phyloP scores from a whole-genome alignment of 2,113 vertebrate genomes.

The Psephotus haematonotus region DNA sequence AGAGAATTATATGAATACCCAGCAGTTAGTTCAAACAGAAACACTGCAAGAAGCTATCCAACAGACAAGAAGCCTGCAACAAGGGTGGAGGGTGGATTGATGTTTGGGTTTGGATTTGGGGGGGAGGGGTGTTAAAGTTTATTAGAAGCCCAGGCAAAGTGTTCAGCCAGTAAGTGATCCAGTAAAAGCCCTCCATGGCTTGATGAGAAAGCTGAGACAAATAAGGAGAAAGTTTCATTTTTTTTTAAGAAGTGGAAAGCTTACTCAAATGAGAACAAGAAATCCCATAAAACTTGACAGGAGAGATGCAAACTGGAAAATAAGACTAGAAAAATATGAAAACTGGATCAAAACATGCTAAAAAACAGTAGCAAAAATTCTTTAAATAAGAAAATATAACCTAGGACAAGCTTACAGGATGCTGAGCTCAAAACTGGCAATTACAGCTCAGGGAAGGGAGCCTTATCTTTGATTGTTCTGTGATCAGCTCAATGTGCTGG shows the following conservation, averaged over 20 bases:
- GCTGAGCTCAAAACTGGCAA: neutral
- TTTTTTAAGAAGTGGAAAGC: neutral
- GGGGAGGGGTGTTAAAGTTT: rapidly evolving
- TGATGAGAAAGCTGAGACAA: neutral
- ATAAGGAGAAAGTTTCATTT: neutral
- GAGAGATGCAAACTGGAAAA: neutral
- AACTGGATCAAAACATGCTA: neutral
- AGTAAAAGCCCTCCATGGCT: neutral
- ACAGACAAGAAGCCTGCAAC: neutral
- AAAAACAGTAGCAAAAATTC: neutral
- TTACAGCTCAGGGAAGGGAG: neutral
- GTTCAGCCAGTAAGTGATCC: neutral
- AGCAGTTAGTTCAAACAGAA: neutral
- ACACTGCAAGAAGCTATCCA: neutral
- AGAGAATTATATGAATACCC: neutral
- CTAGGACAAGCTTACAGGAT: neutral
- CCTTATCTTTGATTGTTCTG: neutral
- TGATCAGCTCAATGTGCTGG: neutral
- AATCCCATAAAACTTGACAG: neutral
- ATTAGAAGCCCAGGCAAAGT: neutral
- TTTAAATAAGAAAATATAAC: neutral
- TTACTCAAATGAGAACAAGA: neutral
- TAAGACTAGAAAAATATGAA: neutral
- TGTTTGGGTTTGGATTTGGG: neutral
- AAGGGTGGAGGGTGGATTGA: neutral